Base-by-base conservation (phyloP, 2,888 invertebrate species). In the Cheilosia vernalis region DNA sequence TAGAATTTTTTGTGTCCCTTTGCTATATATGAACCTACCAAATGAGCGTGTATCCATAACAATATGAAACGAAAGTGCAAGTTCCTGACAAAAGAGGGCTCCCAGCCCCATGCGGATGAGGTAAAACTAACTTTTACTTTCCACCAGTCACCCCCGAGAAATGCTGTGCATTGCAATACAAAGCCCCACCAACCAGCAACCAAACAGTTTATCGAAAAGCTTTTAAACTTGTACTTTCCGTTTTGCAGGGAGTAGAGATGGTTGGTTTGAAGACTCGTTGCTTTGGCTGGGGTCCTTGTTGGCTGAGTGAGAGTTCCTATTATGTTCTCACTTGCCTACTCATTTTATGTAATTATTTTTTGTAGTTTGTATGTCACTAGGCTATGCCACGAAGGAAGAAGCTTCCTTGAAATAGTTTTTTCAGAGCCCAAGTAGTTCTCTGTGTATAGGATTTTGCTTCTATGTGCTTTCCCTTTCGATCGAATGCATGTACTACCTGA, bases 351-450 rank as follows among this genome's bases (percentile, higher is more conserved):
- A 60, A 67, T 80, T 66, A 61, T 61, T 69, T 55, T 74, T 60
- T 64, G 64, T 67, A 9, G 27, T 53, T 72, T 73, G 56, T 79
- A 37, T 79, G 80, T 73, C 73, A 80, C 67, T 80, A 61, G 73
- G 73, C 47, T 73, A 74, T 30, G 37, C 10, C 6, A 56, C 17
- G 33, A 64, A 55, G 49, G 51, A 73, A 67, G 49, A 60, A 80
- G 44, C 60, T 79, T 73, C 42, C 51, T 61, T 51, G 21, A 33
- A 80, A 64, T 47, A 15, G 17, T 53, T 37, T 47, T 47, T 63
- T 30, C 33, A 44, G 55, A 66, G 33, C 58, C 61, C 24, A 53
- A 61, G 30, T 21, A 37, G 27, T 27, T 6, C 1, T 27, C 60
- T 47, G 37, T 30, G 7, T 21, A 30, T 27, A 13, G 21, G 15